phyloP scores from a whole-genome alignment of 2,888 invertebrate genomes.

The Venustoraphidia nigricollis region DNA sequence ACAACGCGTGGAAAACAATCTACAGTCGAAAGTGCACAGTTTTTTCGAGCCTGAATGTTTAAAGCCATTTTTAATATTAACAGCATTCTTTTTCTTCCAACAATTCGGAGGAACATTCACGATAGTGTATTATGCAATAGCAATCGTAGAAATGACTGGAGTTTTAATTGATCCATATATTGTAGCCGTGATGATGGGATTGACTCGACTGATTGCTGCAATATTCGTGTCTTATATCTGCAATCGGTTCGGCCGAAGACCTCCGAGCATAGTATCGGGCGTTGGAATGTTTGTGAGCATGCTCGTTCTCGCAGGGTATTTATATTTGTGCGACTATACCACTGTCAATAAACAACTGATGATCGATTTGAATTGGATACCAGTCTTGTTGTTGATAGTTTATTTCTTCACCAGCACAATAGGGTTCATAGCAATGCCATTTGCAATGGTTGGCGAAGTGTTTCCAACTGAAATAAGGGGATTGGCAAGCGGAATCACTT shows the following conservation, averaged over 20 bases:
- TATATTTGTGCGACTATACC: conserved; percentile 20
- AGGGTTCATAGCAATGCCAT: conserved; percentile 38
- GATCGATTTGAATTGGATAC: conserved; percentile 22
- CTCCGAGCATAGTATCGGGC: conserved; percentile 41
- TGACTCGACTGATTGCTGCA: conserved; percentile 29
- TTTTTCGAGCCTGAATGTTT: conserved; percentile 26
- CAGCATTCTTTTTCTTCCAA: conserved; percentile 37
- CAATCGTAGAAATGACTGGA: conserved; percentile 31
- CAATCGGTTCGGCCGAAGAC: conserved; percentile 37
- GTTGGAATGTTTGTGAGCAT: conserved; percentile 36
- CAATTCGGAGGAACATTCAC: conserved; percentile 40
- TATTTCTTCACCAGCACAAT: conserved; percentile 35
- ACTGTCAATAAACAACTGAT: conserved; percentile 14
- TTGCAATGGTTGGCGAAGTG: conserved; percentile 38
- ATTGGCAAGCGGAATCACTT: conserved; percentile 31
- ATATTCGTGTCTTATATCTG: conserved; percentile 29
- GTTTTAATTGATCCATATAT: conserved; percentile 30
- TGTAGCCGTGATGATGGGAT: conserved; percentile 33
- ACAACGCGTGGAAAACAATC: no score
- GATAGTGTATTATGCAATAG: conserved; percentile 38
- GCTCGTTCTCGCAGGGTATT: conserved; percentile 29
- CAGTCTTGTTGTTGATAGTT: conserved; percentile 27
- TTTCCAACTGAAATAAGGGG: conserved; percentile 36
- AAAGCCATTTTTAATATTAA: conserved; percentile 31
- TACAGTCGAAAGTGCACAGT: conserved; percentile 15